Evolutionary conservation across 1,140 invertebrate species (phyloP), one percentile per base, ranked within the genome.

Genomic region (Nomia melanderi): DNA sequence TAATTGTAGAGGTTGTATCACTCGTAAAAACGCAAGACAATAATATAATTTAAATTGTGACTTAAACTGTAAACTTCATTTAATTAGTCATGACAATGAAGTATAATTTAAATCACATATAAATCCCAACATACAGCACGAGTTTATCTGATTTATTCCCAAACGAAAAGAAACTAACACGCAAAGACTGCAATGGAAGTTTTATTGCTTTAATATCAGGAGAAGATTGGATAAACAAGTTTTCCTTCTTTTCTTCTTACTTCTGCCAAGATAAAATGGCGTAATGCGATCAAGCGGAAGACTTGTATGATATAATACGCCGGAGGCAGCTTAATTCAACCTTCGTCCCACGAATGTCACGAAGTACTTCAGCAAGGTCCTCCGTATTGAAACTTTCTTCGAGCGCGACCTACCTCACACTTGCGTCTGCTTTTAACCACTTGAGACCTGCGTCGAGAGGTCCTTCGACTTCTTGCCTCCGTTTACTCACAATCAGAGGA

Each of bases 401-500:
- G 63, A 41, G 72, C 83, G 36, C 66, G 84, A 89, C 87, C 88
- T 89, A 79, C 83, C 88, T 88, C 87, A 89, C 66, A 17, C 81
- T 85, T 79, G 60, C 77, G 79, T 75, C 71, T 53, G n/a, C 41
- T 59, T 66, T 65, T 57, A 70, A 82, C 79, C 72, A 82, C 56
- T 85, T 79, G 77, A 81, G 77, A 81, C 64, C 41, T 50, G 66
- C 31, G 50, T 69, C 57, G 39, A 62, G 39, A 67, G 23, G 6
- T 29, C 36, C 62, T 47, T 39, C 12, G 7, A 23, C 0, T 41
- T n/a, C 17, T 14, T 1, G 23, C 27, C 20, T 11, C 23, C 7
- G 29, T 12, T 17, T n/a, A 25, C 25, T 56, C 54, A 17, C 25
- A 6, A 8, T 41, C 0, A 8, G 2, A 41, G 20, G 17, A 29